These are phyloP conservation scores for Meloe dianella DNA, from an alignment of 2,888 invertebrate species.

Conservation along the genomic window DNA sequence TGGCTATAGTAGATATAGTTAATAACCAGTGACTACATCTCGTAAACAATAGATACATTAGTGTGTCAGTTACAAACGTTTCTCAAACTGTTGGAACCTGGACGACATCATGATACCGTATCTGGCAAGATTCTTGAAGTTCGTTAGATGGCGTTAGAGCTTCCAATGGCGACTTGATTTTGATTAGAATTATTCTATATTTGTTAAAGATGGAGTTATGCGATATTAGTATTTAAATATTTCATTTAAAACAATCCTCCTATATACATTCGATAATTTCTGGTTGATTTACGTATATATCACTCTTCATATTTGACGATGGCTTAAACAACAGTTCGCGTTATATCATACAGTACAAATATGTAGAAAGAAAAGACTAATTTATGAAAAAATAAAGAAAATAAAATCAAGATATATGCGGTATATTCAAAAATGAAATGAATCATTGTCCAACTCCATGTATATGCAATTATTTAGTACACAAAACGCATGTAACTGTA, in stretches of 20 bases:
- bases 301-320: background rate
- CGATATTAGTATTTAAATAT: background rate
- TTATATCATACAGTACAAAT: background rate
- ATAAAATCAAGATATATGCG: background rate
- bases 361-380: background rate
- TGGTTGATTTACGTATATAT: background rate
- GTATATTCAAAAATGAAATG: constrained; percentile 8
- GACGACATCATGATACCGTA: no score
- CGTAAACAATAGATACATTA: no score
- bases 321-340: background rate
- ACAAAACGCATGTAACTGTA: constrained; percentile 15
- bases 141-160: background rate
- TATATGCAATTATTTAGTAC: constrained; percentile 30
- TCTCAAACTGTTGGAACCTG: no score
- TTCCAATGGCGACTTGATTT: background rate
- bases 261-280: background rate
- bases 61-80: no score
- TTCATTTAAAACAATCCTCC: background rate
- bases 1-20: no score
- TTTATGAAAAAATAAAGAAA: background rate
- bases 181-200: background rate
- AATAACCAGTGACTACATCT: no score
- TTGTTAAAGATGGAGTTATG: background rate
- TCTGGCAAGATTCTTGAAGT: no score
- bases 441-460: constrained; percentile 20